phyloP scores from a whole-genome alignment of 2,113 vertebrate genomes.

The Coregonus clupeaformis region DNA sequence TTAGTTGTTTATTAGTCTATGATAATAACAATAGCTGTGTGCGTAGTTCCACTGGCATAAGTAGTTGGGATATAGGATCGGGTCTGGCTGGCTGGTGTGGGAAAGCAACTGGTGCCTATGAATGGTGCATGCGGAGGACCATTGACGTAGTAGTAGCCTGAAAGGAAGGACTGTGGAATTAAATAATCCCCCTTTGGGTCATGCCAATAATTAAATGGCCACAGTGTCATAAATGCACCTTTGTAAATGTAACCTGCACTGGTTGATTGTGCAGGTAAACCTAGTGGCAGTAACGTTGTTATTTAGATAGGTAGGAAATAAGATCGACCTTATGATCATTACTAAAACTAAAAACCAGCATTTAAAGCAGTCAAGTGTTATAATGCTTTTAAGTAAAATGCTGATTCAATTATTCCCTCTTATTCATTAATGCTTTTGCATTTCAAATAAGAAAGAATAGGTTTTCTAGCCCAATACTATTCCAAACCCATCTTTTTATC shows the following conservation, averaged over 20 bases:
- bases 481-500: slow-evolving; percentile 22
- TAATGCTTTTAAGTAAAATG: background rate
- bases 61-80: background rate
- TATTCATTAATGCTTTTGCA: slow-evolving; percentile 31
- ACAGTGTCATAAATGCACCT: background rate
- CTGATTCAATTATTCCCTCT: background rate
- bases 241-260: background rate
- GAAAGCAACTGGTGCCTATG: background rate
- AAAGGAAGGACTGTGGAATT: background rate
- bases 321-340: background rate
- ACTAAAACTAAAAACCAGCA: background rate
- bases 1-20: background rate
- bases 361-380: background rate
- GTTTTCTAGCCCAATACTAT: slow-evolving; percentile 8
- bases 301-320: background rate
- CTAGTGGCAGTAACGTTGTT: background rate
- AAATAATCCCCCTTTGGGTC: background rate
- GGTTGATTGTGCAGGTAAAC: background rate
- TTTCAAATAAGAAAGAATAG: slow-evolving; percentile 61
- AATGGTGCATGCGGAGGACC: background rate
- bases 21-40: background rate
- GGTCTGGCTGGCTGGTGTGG: slow-evolving; percentile 1
- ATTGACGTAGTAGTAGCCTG: no score
- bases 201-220: slow-evolving; percentile 5
- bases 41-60: background rate